phyloP scores from a whole-genome alignment of 2,113 vertebrate species.

The Larimichthys crocea region DNA sequence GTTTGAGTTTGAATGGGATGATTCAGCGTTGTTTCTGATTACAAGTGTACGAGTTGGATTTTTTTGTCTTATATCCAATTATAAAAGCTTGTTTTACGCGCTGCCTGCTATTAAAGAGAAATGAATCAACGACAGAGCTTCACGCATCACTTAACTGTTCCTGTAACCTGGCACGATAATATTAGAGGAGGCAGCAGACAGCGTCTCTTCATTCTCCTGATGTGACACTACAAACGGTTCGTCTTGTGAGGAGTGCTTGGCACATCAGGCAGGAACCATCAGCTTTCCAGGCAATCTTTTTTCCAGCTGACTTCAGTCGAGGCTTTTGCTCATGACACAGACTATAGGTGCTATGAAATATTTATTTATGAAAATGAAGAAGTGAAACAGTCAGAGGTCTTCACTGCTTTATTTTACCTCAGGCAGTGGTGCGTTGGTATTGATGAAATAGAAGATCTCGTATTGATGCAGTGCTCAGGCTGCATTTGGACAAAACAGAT shows the following conservation, averaged over 20 bases:
- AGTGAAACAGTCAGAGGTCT: conserved; percentile 21
- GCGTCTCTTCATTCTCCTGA: conserved; percentile 27
- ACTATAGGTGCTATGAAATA: conserved; percentile 44
- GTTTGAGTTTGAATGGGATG: conserved; percentile 25
- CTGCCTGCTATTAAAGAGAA: background rate
- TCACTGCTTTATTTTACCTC: conserved; percentile 38
- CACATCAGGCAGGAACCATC: conserved; percentile 47
- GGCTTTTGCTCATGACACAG: conserved; percentile 32
- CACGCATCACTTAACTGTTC: conserved; percentile 12
- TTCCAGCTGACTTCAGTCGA: conserved; percentile 49
- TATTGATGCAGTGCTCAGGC: background rate
- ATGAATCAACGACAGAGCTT: conserved; percentile 5
- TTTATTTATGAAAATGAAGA: conserved; percentile 42
- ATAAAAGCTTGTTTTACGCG: background rate
- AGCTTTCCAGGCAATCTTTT: conserved; percentile 31
- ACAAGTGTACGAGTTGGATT: background rate
- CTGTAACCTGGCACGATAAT: conserved; percentile 4
- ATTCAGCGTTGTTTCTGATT: background rate
- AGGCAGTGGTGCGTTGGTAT: conserved; percentile 10
- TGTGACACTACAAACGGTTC: conserved; percentile 35
- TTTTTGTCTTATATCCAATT: background rate
- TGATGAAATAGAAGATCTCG: conserved; percentile 1
- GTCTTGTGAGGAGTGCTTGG: conserved; percentile 29
- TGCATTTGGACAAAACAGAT: background rate
- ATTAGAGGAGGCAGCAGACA: conserved; percentile 34